Percentiles rank a stretch among this genome's conserved stretches.
phyloP scores from a whole-genome alignment of 2,113 vertebrate genomes.

The Falcunculus frontatus region DNA sequence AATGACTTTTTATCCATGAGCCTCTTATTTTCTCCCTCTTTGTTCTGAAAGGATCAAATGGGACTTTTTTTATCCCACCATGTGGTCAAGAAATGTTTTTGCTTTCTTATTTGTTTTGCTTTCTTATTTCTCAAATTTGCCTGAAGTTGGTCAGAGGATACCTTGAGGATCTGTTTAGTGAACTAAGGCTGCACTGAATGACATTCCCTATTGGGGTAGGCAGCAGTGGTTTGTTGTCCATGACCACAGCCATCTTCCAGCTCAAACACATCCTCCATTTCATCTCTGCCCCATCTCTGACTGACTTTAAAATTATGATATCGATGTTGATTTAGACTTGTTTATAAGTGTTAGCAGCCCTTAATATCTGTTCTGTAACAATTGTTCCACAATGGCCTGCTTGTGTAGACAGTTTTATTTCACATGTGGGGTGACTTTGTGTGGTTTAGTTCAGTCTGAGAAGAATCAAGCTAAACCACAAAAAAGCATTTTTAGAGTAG shows the following conservation, averaged over 20 bases:
- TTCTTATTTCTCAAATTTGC: not conserved
- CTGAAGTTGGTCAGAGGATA: not conserved
- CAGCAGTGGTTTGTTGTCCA: not conserved
- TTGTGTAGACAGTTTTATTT: not conserved
- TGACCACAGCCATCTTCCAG: not conserved
- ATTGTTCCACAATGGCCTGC: not conserved
- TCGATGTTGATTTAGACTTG: not conserved
- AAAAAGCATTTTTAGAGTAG: not conserved
- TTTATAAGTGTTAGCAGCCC: not conserved
- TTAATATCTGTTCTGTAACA: not conserved
- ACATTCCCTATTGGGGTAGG: not conserved
- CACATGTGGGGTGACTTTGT: not conserved
- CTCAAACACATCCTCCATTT: not conserved
- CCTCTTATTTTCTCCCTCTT: accelerated
- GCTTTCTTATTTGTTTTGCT: too few species aligned
- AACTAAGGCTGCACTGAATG: not conserved
- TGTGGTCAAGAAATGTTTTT: not conserved
- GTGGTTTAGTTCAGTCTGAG: not conserved
- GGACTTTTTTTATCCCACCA: not conserved
- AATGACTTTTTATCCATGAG: not conserved
- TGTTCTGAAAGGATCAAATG: not conserved
- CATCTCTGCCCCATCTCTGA: not conserved
- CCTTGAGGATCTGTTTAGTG: not conserved
- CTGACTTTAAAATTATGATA: not conserved
- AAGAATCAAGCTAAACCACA: not conserved